Evolutionary conservation across 2,113 vertebrate genomes (phyloP).

Genomic region (Rhabdornis inornatus): DNA sequence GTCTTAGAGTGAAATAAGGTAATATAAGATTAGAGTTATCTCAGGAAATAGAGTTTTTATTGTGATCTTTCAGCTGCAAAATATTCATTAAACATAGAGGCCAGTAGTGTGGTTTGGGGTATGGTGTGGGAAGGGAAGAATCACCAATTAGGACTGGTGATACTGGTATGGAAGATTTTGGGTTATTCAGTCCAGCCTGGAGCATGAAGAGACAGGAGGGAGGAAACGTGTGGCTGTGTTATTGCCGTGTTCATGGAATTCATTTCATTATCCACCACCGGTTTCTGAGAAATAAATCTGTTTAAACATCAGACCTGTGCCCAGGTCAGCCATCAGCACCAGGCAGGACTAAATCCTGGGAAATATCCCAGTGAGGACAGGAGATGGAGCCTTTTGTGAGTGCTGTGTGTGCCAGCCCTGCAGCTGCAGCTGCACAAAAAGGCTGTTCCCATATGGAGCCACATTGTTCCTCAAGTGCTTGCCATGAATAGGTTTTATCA

Average conservation of each 20-base stretch:
- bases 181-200: background rate
- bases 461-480: background rate
- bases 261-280: background rate
- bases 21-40: background rate
- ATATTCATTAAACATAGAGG: rapidly evolving
- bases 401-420: background rate
- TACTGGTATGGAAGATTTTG: background rate
- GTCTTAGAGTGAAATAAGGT: background rate
- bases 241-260: background rate
- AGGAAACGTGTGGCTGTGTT: background rate
- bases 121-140: background rate
- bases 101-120: rapidly evolving
- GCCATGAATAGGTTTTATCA: background rate
- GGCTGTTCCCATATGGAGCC: background rate
- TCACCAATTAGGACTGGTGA: background rate
- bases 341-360: background rate
- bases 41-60: background rate
- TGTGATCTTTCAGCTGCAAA: background rate
- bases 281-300: background rate
- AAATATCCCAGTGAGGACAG: background rate
- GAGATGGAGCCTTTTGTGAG: background rate
- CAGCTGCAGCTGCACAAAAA: constrained; percentile 1
- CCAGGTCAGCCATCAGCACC: background rate
- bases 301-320: background rate
- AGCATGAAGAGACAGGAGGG: background rate